Evolutionary conservation across 2,113 vertebrate species (phyloP), one percentile per base, ranked within the genome.

Genomic region (Suncus etruscus): DNA sequence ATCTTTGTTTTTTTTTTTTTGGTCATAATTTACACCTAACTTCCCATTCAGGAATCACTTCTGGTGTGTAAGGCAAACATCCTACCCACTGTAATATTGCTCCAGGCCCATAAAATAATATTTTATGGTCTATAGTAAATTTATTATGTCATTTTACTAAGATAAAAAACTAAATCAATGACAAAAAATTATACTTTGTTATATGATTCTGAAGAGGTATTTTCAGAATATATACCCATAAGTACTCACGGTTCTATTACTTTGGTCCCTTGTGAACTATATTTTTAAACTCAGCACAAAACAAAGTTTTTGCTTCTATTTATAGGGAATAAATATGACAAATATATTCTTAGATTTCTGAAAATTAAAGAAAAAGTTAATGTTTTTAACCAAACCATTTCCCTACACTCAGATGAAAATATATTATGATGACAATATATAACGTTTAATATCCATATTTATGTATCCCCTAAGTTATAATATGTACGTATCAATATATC

Each of bases 171-270:
- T 20, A 81, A 94, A 74, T 39, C 3, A 87, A 86, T 29, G 3
- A 29, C 27, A 84, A 69, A 77, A 72, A 45, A 73, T 22, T 87
- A 69, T 29, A 9, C 61, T 88, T 72, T 27, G 91, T 81, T 14
- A 65, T 72, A 14, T 1, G 6, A 4, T 81, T 79, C 83, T 16
- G 7, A 83, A 94, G 27, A 63, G 16, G 0, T 16, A 83, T 83
- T 4, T 11, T 11, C 16, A 54, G 51, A 15, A 15, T n/a, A n/a
- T n/a, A n/a, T n/a, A n/a, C n/a, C n/a, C n/a, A n/a, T n/a, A n/a
- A n/a, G n/a, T n/a, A n/a, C n/a, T n/a, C n/a, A n/a, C n/a, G n/a
- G n/a, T n/a, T n/a, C n/a, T n/a, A n/a, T n/a, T n/a, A n/a, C n/a
- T n/a, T n/a, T n/a, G n/a, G n/a, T n/a, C n/a, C n/a, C n/a, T 86